Percentiles rank a stretch among this genome's conserved stretches.
phyloP scores from a whole-genome alignment of 64 coral and sea anemone genomes.

The Orbicella faveolata region DNA sequence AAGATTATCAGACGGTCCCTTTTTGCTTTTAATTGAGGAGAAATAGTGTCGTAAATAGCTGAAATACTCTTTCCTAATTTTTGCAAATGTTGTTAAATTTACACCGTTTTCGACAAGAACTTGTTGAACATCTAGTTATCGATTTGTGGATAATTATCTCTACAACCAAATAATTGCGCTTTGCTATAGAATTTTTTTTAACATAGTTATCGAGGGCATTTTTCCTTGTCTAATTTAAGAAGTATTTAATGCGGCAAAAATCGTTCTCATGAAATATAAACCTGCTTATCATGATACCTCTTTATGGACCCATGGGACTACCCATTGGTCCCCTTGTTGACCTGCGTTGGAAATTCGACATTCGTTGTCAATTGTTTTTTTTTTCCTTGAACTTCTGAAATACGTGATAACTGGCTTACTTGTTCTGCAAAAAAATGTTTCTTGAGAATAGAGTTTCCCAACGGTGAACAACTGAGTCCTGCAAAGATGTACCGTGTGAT shows the following conservation, averaged over 20 bases:
- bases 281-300: conserved; percentile 7
- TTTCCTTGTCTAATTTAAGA: not conserved
- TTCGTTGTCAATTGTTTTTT: not conserved
- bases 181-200: not conserved
- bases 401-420: not conserved
- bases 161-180: not conserved
- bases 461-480: not conserved
- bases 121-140: no score
- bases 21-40: not conserved
- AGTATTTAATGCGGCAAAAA: not conserved
- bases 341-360: conserved; percentile 4
- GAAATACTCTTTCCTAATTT: not conserved
- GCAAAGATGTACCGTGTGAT: not conserved
- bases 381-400: not conserved
- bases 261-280: not conserved
- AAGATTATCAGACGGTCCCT: not conserved
- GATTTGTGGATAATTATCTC: not conserved
- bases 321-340: conserved; percentile 10
- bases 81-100: not conserved
- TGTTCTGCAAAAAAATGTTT: not conserved
- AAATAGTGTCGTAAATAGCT: not conserved
- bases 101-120: not conserved
- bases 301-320: not conserved
- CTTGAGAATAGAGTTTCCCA: not conserved
- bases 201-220: not conserved